Percentiles rank a stretch among this genome's conserved stretches.
phyloP scores from a whole-genome alignment of 1,140 invertebrate genomes.

The Trinorchestia longiramus region DNA sequence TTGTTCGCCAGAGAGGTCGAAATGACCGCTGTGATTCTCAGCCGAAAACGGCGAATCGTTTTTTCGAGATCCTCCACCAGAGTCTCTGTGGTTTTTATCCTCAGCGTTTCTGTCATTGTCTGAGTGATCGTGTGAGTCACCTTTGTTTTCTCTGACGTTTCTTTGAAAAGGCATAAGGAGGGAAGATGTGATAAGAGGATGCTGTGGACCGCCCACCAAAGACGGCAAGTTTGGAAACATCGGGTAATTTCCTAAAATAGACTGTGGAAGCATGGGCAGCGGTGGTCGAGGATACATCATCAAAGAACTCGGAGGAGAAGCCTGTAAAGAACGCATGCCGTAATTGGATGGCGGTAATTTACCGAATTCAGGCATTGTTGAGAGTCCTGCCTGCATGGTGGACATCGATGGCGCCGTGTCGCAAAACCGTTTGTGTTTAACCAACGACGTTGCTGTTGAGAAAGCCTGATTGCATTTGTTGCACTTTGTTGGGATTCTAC shows the following conservation, averaged over 20 bases:
- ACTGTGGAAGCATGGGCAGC: slow-evolving; percentile 63
- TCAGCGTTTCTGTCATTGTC: slow-evolving; percentile 48
- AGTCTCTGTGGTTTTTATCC: slow-evolving; percentile 54
- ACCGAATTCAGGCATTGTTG: slow-evolving; percentile 43
- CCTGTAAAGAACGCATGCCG: slow-evolving; percentile 68
- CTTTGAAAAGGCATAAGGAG: slow-evolving; percentile 63
- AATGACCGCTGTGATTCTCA: slow-evolving; percentile 24
- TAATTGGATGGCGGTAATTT: slow-evolving; percentile 82
- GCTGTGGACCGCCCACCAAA: slow-evolving; percentile 62
- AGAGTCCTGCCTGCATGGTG: slow-evolving; percentile 77
- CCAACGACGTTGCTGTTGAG: slow-evolving; percentile 83
- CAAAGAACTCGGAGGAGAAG: slow-evolving; percentile 70
- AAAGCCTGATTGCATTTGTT: slow-evolving; percentile 92
- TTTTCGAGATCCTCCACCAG: slow-evolving; percentile 41
- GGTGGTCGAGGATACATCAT: slow-evolving; percentile 64
- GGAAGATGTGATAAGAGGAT: slow-evolving; percentile 63
- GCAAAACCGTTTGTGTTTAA: slow-evolving; percentile 76
- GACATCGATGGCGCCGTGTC: slow-evolving; percentile 73
- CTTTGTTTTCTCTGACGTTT: slow-evolving; percentile 60
- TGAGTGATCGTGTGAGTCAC: slow-evolving; percentile 22
- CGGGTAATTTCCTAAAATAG: slow-evolving; percentile 63
- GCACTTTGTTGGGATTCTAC: slow-evolving; percentile 90
- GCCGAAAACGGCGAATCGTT: slow-evolving; percentile 18
- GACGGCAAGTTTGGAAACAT: slow-evolving; percentile 62
- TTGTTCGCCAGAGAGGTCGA: slow-evolving; percentile 52